Conservation (phyloP, 2,888 invertebrate genomes). For the Thymelicus acteon region DNA sequence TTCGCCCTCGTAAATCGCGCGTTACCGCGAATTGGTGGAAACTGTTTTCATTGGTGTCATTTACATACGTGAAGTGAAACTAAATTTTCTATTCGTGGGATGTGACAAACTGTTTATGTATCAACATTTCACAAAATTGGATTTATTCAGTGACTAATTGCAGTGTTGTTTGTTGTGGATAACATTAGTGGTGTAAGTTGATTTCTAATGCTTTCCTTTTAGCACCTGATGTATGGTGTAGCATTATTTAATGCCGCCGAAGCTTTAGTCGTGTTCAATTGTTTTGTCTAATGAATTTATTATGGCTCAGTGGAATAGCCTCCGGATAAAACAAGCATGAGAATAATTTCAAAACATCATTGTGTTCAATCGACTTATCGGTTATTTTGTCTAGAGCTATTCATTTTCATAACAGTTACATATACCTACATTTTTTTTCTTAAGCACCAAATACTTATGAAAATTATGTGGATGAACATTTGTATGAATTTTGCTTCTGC, state of each 20-base stretch:
- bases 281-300: slow-evolving; percentile 35
- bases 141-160: slow-evolving; percentile 46
- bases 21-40: slow-evolving; percentile 66
- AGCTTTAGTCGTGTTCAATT: slow-evolving; percentile 28
- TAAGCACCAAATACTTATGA: not conserved
- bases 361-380: slow-evolving; percentile 24
- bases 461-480: too few relatives aligned
- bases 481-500: too few relatives aligned
- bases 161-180: slow-evolving; percentile 44
- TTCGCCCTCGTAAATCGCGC: slow-evolving; percentile 44
- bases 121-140: slow-evolving; percentile 37
- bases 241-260: slow-evolving; percentile 31
- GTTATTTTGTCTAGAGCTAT: slow-evolving; percentile 30
- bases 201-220: slow-evolving; percentile 37
- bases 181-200: slow-evolving; percentile 45
- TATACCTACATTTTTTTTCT: not conserved
- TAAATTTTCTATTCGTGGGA: slow-evolving; percentile 67
- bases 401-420: slow-evolving; percentile 12
- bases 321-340: slow-evolving; percentile 16
- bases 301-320: slow-evolving; percentile 30
- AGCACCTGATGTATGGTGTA: slow-evolving; percentile 22
- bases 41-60: slow-evolving; percentile 74
- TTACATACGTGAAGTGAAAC: slow-evolving; percentile 78
- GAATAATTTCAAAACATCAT: slow-evolving; percentile 29
- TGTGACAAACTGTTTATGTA: slow-evolving; percentile 56